phyloP scores from a whole-genome alignment of 2,888 invertebrate genomes.

The Lutraria lutraria region DNA sequence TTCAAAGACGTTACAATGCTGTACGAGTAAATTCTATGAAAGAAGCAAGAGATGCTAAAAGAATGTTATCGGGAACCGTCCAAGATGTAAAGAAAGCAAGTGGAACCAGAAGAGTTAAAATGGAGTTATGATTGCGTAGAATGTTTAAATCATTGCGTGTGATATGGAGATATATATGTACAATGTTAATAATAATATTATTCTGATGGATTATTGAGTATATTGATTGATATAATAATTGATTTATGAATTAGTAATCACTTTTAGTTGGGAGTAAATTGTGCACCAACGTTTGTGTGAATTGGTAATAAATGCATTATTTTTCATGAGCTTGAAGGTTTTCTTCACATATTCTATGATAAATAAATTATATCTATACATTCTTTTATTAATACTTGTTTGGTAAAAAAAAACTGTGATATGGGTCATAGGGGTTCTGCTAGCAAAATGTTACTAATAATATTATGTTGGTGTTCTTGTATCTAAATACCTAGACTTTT shows the following conservation, averaged over 20 bases:
- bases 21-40: slow-evolving; percentile 81
- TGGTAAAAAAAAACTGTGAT: neutral
- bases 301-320: neutral
- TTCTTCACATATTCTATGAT: neutral
- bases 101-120: slow-evolving; percentile 52
- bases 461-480: too few species aligned
- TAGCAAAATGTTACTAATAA: too few species aligned
- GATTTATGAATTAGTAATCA: neutral
- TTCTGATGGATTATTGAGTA: neutral
- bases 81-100: slow-evolving; percentile 61
- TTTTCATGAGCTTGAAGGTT: neutral
- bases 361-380: too few species aligned
- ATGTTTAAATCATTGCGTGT: neutral
- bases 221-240: neutral
- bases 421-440: too few species aligned
- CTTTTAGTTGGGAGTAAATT: neutral
- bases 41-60: slow-evolving; percentile 78
- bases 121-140: slow-evolving; percentile 44
- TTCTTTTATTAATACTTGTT: neutral
- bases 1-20: slow-evolving; percentile 81
- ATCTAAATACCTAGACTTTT: too few species aligned
- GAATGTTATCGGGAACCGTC: slow-evolving; percentile 72
- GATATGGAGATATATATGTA: neutral
- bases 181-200: neutral
- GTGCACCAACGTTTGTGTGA: neutral